A percentile compares a stretch with the other conserved stretches of the same genome.
Evolutionary conservation across 2,113 vertebrate species (phyloP).

Genomic region (Microcebus lehilahytsara): DNA sequence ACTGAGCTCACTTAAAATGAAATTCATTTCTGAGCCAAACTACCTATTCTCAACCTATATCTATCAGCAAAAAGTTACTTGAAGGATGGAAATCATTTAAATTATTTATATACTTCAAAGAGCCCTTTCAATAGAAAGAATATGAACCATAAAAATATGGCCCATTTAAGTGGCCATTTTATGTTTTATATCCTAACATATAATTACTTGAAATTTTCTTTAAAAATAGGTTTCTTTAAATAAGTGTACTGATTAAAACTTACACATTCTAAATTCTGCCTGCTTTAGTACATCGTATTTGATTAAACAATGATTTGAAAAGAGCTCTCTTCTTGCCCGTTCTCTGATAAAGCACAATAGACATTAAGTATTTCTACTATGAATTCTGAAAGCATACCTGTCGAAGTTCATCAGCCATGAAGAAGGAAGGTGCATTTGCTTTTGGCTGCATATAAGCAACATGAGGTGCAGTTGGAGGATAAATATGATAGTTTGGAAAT

Average conservation of each 20-base stretch:
- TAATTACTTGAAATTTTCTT: background rate
- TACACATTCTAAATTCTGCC: background rate
- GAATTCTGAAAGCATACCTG: constrained; percentile 87
- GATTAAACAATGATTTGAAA: background rate
- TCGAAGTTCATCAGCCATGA: constrained; percentile 98
- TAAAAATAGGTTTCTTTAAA: background rate
- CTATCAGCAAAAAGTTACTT: background rate
- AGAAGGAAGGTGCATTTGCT: constrained; percentile 99
- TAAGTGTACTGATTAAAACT: background rate
- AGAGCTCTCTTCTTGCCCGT: background rate
- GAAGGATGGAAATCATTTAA: background rate
- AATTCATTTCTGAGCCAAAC: background rate
- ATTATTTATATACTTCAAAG: background rate
- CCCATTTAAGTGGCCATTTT: background rate
- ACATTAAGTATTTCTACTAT: background rate
- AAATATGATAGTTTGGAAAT: constrained; percentile 99
- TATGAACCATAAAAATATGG: background rate
- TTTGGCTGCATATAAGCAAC: constrained; percentile 99
- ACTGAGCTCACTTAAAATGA: background rate
- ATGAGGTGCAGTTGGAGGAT: constrained; percentile 96
- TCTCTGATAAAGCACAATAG: background rate
- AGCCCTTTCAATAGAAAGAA: background rate
- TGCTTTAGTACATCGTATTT: background rate
- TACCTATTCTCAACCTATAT: background rate
- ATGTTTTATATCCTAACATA: background rate